phyloP scores from a whole-genome alignment of 2,113 vertebrate genomes.

The Fregetta grallaria region DNA sequence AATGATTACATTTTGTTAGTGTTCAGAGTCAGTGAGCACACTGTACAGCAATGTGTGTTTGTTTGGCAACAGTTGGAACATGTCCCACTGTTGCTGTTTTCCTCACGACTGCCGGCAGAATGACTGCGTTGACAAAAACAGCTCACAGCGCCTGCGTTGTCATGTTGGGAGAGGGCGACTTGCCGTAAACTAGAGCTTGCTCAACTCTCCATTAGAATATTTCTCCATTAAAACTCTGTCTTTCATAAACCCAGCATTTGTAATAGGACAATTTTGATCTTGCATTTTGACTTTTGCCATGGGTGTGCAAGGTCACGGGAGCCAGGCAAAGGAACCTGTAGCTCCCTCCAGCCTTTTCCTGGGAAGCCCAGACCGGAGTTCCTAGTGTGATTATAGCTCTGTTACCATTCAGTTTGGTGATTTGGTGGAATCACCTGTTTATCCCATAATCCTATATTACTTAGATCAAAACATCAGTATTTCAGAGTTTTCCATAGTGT shows the following conservation, averaged over 20 bases:
- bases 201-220: not conserved
- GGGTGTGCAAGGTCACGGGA: accelerated
- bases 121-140: not conserved
- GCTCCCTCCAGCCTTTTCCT: not conserved
- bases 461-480: not conserved
- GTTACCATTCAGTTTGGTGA: not conserved
- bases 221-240: not conserved
- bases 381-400: not conserved
- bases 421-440: not conserved
- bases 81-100: not conserved
- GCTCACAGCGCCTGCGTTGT: not conserved
- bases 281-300: not conserved
- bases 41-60: not conserved
- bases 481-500: not conserved
- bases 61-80: not conserved
- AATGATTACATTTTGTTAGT: not conserved
- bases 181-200: not conserved
- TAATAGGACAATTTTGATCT: not conserved
- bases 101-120: not conserved
- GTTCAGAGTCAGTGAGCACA: not conserved
- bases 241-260: not conserved
- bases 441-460: not conserved
- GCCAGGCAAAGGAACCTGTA: not conserved
- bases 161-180: not conserved
- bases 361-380: not conserved